phyloP scores from a whole-genome alignment of 2,113 vertebrate genomes.

The Sporophila hypoxantha region DNA sequence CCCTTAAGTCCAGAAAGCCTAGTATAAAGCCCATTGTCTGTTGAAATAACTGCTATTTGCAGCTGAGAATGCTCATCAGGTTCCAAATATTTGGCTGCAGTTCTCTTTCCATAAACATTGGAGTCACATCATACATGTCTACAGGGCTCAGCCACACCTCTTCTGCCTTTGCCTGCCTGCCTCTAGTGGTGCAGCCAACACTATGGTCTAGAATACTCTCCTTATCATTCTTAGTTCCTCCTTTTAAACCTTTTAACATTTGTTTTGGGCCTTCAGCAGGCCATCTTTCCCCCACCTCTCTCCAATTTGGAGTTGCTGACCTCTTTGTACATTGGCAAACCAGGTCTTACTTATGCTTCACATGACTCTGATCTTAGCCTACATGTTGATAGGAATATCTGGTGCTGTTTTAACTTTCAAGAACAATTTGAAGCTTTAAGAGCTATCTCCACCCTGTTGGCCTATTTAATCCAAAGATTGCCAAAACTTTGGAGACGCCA shows the following conservation, averaged over 20 bases:
- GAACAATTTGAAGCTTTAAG: slow-evolving; percentile 12
- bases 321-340: not conserved
- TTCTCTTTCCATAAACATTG: slow-evolving; percentile 48
- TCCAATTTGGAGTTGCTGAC: not conserved
- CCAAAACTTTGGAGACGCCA: not conserved
- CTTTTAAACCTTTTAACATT: not conserved
- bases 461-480: slow-evolving; percentile 36
- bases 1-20: not conserved
- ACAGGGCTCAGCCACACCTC: slow-evolving; percentile 21
- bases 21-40: not conserved
- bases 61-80: slow-evolving; percentile 8
- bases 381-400: not conserved
- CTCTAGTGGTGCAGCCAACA: not conserved
- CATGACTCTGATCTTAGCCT: not conserved
- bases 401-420: slow-evolving; percentile 25
- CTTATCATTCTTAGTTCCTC: not conserved
- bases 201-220: not conserved
- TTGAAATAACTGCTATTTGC: slow-evolving; percentile 21
- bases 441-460: slow-evolving; percentile 5
- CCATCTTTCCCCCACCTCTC: not conserved
- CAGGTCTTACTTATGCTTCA: not conserved
- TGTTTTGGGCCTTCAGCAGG: not conserved
- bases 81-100: slow-evolving; percentile 21
- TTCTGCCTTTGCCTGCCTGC: slow-evolving; percentile 7
- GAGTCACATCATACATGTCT: slow-evolving; percentile 29